Base-by-base conservation (phyloP, 2,888 invertebrate genomes). In the Acronicta aceris region DNA sequence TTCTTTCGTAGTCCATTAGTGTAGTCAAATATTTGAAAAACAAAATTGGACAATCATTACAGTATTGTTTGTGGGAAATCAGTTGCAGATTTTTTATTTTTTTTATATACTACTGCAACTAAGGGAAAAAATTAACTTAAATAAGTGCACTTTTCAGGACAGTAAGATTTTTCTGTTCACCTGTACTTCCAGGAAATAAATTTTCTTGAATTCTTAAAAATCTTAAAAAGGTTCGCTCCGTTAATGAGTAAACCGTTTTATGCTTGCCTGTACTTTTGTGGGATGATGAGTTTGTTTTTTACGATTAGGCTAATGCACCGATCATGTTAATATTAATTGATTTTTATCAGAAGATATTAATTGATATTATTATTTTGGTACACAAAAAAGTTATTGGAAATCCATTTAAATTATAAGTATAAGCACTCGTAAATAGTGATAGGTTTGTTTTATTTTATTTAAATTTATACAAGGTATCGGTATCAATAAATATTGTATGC, bases 1-100 rank as follows among this genome's bases (percentile, higher is more conserved):
- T 38, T 38, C 13, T 65, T 53, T 48, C 30, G 21, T 49, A 33
- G 40, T 10, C 13, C 38, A 30, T 71, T 55, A 15, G 9, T 49
- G 15, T 38, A 40, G 9, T 12, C 3, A 25, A 55, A 36, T 21
- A 38, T 38, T 38, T n/a, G n/a, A 38, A 38, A n/a, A 38, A 6
- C 13, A 38, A 38, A 38, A n/a, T 38, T 38, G 13, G 38, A n/a
- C 38, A 38, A 38, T 38, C 38, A 38, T 38, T n/a, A 38, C n/a
- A n/a, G n/a, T n/a, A n/a, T 0, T n/a, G 1, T 5, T 33, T 33
- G 30, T 38, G n/a, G 6, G n/a, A 38, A 38, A 38, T n/a, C n/a
- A n/a, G 38, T n/a, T 38, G n/a, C 5, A 7, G 33, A 4, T 33
- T 3, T 33, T 33, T 10, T 33, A 38, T 0, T 13, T 7, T n/a